Evolutionary conservation across 2,113 vertebrate genomes (phyloP).

Genomic region (Hippoglossus stenolepis): DNA sequence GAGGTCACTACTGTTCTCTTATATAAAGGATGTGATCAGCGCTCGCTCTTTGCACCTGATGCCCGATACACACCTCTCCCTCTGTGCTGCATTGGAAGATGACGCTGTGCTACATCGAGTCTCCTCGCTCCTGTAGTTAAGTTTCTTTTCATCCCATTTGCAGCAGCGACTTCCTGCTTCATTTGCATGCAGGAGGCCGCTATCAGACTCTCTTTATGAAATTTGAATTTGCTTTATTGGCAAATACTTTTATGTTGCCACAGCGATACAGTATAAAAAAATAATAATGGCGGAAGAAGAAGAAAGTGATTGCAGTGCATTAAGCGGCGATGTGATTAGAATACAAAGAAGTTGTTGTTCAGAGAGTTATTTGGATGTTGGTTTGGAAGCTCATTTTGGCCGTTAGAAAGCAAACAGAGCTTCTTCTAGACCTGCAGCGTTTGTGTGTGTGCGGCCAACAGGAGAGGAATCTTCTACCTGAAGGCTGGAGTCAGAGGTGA

Average conservation of each 20-base stretch:
- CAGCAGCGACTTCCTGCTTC: conserved; percentile 25
- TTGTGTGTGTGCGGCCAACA: neutral
- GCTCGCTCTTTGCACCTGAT: conserved; percentile 34
- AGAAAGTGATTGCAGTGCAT: neutral
- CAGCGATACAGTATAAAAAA: neutral
- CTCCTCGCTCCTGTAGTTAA: neutral
- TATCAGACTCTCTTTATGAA: neutral
- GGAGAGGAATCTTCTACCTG: conserved; percentile 7
- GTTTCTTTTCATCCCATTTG: conserved; percentile 10
- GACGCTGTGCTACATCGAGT: neutral
- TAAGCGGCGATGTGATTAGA: neutral
- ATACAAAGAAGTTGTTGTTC: neutral
- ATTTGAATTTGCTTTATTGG: neutral
- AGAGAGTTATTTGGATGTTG: neutral
- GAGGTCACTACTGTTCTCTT: conserved; percentile 33
- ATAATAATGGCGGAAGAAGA: neutral
- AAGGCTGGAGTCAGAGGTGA: conserved; percentile 28
- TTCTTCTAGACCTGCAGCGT: neutral
- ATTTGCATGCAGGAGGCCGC: conserved; percentile 30
- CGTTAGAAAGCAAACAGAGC: conserved; percentile 1
- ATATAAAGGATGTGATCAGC: conserved; percentile 35
- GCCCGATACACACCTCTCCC: conserved; percentile 1
- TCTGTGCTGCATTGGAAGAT: neutral
- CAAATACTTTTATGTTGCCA: neutral
- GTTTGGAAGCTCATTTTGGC: no score